These are phyloP conservation scores for Eupithecia subumbrata DNA, from an alignment of 2,888 invertebrate genomes.

Conservation along the genomic window DNA sequence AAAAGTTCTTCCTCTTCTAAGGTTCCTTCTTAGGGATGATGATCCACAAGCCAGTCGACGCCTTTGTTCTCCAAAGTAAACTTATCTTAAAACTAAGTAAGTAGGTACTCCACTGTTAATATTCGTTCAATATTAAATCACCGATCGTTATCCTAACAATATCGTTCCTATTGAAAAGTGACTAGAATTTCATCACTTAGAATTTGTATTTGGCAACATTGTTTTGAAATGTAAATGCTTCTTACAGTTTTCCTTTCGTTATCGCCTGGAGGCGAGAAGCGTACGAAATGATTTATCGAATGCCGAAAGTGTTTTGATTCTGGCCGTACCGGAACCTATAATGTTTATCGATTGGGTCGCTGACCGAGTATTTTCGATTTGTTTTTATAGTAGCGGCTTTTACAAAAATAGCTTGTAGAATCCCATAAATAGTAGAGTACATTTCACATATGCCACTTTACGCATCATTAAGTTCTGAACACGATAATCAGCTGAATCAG, in stretches of 20 bases:
- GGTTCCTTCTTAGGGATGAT: too few relatives aligned
- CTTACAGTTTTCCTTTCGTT: conserved; percentile 37
- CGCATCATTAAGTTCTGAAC: background rate
- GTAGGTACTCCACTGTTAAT: background rate
- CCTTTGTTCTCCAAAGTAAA: background rate
- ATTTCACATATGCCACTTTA: background rate
- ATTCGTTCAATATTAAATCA: background rate
- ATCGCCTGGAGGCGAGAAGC: conserved; percentile 38
- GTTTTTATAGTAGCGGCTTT: conserved; percentile 29
- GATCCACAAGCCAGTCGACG: too few relatives aligned
- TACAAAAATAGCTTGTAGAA: conserved; percentile 20
- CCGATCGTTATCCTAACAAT: background rate
- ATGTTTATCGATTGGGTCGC: conserved; percentile 40
- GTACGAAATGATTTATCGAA: conserved; percentile 42
- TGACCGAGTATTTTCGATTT: conserved; percentile 36
- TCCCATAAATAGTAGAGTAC: conserved; percentile 2
- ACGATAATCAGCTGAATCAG: background rate
- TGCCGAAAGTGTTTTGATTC: conserved; percentile 39
- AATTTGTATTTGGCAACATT: conserved; percentile 33
- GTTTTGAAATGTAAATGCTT: conserved; percentile 46
- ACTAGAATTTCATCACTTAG: conserved; percentile 29
- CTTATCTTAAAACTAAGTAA: background rate
- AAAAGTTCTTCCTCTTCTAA: too few relatives aligned
- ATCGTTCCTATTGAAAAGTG: background rate
- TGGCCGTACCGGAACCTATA: conserved; percentile 29